Evolutionary conservation across 2,797 vertebrate species (phyloP).

Genomic region (Dipus sagitta): DNA sequence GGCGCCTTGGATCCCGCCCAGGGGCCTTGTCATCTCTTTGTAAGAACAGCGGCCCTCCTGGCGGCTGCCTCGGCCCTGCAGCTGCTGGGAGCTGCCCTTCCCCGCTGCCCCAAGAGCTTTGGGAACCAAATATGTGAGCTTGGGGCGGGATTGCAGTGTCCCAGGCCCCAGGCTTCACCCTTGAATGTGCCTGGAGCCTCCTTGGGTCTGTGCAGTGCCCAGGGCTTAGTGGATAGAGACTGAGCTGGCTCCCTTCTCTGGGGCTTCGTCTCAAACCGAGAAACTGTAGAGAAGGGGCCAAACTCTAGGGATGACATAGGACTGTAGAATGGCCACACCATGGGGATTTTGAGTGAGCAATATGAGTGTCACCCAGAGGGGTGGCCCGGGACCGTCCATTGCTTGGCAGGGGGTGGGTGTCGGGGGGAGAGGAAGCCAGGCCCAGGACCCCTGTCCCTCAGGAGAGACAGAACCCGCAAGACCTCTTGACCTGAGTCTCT

Average conservation of each 20-base stretch:
- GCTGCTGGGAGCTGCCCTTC: constrained; percentile 42
- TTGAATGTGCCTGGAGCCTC: background rate
- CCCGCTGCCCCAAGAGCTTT: background rate
- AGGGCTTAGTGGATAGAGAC: background rate
- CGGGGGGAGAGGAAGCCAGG: background rate
- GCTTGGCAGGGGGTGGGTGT: background rate
- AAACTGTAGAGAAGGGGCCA: background rate
- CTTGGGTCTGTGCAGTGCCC: background rate
- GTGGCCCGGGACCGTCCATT: background rate
- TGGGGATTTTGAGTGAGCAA: background rate
- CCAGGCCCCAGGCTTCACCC: background rate
- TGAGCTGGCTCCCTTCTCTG: background rate
- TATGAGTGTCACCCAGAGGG: background rate
- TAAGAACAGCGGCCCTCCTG: constrained; percentile 56
- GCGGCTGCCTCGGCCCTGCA: constrained; percentile 49
- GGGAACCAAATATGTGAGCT: background rate
- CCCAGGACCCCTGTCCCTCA: too few species aligned
- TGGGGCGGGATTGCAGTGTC: background rate
- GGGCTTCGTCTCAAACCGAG: background rate
- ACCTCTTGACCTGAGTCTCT: background rate
- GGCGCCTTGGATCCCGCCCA: constrained; percentile 62
- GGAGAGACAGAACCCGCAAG: background rate
- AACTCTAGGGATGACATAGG: background rate
- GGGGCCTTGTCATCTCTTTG: constrained; percentile 68
- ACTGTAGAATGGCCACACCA: background rate